Evolutionary conservation across 2,113 vertebrate genomes (phyloP).

Genomic region (Uria lomvia): DNA sequence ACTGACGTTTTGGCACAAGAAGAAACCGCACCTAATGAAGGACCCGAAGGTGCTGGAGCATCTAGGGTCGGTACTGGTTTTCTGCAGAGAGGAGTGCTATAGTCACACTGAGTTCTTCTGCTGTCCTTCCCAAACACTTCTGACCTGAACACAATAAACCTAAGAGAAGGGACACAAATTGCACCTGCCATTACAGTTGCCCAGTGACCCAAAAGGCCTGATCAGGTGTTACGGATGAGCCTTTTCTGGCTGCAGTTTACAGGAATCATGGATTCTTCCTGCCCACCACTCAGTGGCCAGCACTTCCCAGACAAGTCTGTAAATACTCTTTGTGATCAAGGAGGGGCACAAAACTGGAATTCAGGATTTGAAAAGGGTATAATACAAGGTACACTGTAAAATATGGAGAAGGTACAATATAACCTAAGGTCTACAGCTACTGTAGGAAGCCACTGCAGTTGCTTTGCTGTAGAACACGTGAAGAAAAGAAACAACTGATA

Average conservation of each 20-base stretch:
- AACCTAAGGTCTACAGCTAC: not conserved
- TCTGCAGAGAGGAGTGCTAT: not conserved
- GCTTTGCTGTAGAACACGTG: not conserved
- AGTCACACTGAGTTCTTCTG: fast-evolving
- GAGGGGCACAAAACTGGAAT: not conserved
- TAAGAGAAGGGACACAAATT: not conserved
- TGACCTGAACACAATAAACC: not conserved
- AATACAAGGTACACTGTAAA: not conserved
- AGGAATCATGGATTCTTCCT: not conserved
- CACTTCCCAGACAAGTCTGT: not conserved
- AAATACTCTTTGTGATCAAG: not conserved
- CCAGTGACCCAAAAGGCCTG: not conserved
- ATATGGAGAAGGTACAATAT: not conserved
- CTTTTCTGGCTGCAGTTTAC: not conserved
- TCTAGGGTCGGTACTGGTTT: not conserved
- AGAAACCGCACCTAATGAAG: fast-evolving
- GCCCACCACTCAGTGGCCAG: not conserved
- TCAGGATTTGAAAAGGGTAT: not conserved
- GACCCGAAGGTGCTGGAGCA: not conserved
- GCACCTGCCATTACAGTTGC: not conserved
- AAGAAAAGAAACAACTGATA: not conserved
- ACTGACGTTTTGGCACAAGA: not conserved
- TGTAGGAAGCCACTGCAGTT: not conserved
- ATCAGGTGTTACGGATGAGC: not conserved
- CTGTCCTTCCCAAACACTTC: not conserved